A percentile compares a stretch with the other conserved stretches of the same genome.
phyloP scores from a whole-genome alignment of 2,797 vertebrate species.

The Brachymystax lenok region DNA sequence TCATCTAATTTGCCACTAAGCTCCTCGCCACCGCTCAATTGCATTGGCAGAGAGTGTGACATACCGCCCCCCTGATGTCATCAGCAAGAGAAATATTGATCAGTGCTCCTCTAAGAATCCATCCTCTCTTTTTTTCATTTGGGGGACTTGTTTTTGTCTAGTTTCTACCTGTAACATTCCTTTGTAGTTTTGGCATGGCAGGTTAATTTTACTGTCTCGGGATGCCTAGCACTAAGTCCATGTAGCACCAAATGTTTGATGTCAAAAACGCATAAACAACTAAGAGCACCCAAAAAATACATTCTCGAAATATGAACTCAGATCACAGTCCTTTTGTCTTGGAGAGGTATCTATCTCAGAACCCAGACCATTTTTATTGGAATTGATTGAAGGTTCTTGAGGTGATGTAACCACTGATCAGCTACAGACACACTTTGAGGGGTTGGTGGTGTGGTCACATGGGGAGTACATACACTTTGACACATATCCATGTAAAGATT shows the following conservation, averaged over 20 bases:
- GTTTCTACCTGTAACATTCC: no score
- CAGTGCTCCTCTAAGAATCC: slow-evolving; percentile 50
- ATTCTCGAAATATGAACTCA: neutral
- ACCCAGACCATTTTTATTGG: neutral
- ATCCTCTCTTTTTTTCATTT: no score
- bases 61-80: slow-evolving; percentile 64
- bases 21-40: slow-evolving; percentile 72
- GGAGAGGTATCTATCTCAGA: neutral
- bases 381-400: neutral
- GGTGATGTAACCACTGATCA: neutral
- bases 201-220: no score
- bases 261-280: neutral
- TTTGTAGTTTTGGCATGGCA: no score
- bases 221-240: no score
- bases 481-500: no score
- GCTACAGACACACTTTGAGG: neutral
- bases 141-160: no score
- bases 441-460: neutral
- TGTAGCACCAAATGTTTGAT: no score
- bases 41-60: slow-evolving; percentile 73
- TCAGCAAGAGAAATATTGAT: slow-evolving; percentile 69
- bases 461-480: no score
- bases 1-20: slow-evolving; percentile 79
- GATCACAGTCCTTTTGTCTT: neutral
- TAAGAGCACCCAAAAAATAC: neutral